Conservation (phyloP, 1,140 invertebrate species). For the Bilobella aurantiaca region DNA sequence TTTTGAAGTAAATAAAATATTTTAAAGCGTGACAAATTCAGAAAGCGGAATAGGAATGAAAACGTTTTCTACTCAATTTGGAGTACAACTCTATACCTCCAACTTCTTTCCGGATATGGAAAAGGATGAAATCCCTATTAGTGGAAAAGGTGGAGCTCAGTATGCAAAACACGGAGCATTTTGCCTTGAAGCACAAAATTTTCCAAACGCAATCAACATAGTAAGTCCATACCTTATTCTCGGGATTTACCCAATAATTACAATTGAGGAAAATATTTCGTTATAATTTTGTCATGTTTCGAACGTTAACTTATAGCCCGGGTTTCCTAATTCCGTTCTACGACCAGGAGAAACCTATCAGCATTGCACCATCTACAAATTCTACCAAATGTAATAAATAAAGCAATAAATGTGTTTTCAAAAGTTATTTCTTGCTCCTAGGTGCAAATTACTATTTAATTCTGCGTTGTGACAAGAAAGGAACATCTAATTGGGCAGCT, state of each 20-base stretch:
- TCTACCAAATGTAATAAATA: neutral
- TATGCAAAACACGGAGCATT: conserved; percentile 73
- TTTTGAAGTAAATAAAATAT: conserved; percentile 23
- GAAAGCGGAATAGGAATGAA: conserved; percentile 60
- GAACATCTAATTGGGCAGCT: too few relatives aligned
- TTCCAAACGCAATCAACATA: conserved; percentile 80
- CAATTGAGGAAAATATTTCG: conserved; percentile 13
- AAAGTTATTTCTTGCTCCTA: too few relatives aligned
- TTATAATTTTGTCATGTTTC: conserved; percentile 26
- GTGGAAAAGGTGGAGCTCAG: conserved; percentile 55
- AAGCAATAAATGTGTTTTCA: too few relatives aligned
- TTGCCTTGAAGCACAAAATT: conserved; percentile 85
- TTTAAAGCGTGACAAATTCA: conserved; percentile 53
- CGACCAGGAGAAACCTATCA: conserved; percentile 60
- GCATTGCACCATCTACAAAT: conserved; percentile 37
- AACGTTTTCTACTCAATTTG: conserved; percentile 72
- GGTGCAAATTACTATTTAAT: too few relatives aligned
- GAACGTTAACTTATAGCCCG: conserved; percentile 47
- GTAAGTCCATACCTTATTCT: conserved; percentile 42
- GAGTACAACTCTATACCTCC: conserved; percentile 79
- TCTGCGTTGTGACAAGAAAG: too few relatives aligned
- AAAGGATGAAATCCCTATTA: conserved; percentile 38
- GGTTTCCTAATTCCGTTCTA: conserved; percentile 63
- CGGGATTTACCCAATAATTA: conserved; percentile 9
- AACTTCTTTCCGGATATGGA: conserved; percentile 56